phyloP scores from a whole-genome alignment of 1,140 invertebrate genomes.

The Coelopa frigida region DNA sequence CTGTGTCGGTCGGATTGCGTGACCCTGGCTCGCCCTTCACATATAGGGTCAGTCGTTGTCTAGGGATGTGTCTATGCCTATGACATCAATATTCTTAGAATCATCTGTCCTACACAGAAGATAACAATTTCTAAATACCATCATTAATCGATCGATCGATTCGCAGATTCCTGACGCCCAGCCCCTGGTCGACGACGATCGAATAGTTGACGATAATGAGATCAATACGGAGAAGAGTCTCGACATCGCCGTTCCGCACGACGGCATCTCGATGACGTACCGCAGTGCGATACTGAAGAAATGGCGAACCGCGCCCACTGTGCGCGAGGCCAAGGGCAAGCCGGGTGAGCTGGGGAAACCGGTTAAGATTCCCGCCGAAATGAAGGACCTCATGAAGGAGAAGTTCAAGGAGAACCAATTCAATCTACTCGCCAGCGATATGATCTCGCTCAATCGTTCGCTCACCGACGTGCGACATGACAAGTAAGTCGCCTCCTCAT shows the following conservation, averaged over 20 bases:
- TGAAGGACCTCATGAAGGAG: conserved; percentile 83
- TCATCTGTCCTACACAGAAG: too few relatives aligned
- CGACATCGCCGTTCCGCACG: conserved; percentile 34
- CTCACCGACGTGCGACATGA: conserved; percentile 89
- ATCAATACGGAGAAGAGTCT: conserved; percentile 42
- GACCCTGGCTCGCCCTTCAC: too few relatives aligned
- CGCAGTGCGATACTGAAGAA: conserved; percentile 50
- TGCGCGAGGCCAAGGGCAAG: conserved; percentile 57
- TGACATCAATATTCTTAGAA: too few relatives aligned
- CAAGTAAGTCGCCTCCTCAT: conserved; percentile 68
- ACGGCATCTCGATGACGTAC: conserved; percentile 41
- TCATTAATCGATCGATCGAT: too few relatives aligned
- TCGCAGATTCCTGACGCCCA: conserved; percentile 34
- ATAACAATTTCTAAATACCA: too few relatives aligned
- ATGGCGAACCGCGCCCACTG: conserved; percentile 65
- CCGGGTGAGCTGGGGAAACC: conserved; percentile 87
- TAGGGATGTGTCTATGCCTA: too few relatives aligned
- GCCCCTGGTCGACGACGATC: conserved; percentile 35
- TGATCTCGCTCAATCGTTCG: conserved; percentile 93
- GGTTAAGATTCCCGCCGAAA: conserved; percentile 75
- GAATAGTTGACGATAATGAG: conserved; percentile 43
- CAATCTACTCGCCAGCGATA: conserved; percentile 94
- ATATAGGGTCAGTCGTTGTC: too few relatives aligned
- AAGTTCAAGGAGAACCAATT: conserved; percentile 98
- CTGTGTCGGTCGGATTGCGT: too few relatives aligned